A percentile compares a stretch with the other conserved stretches of the same genome.
Evolutionary conservation across 2,113 vertebrate species (phyloP).

Genomic region (Polypterus senegalus): DNA sequence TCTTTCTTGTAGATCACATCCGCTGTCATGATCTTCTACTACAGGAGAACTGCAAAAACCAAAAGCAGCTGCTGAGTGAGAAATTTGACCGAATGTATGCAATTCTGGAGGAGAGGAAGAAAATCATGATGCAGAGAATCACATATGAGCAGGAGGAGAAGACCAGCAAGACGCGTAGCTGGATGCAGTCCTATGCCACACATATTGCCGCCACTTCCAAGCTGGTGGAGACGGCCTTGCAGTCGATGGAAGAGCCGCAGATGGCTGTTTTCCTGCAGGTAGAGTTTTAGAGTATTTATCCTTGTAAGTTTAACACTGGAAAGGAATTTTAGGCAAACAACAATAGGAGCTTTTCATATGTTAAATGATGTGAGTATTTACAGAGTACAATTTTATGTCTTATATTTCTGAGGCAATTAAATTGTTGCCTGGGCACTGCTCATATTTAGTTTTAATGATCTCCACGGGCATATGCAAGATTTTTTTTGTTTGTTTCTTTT

Average conservation of each 20-base stretch:
- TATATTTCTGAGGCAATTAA: too few species aligned
- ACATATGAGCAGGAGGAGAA: constrained; percentile 51
- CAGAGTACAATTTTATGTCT: too few species aligned
- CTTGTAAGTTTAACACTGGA: too few species aligned
- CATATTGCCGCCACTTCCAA: constrained; percentile 41
- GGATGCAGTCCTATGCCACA: constrained; percentile 36
- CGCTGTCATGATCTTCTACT: not conserved
- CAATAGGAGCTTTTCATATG: too few species aligned
- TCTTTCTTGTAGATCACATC: too few species aligned
- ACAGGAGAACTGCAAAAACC: constrained; percentile 44
- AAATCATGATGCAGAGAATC: constrained; percentile 49
- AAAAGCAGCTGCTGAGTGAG: constrained; percentile 50
- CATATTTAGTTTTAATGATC: too few species aligned
- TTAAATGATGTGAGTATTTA: too few species aligned
- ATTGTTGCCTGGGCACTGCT: too few species aligned
- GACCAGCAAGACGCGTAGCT: constrained; percentile 22
- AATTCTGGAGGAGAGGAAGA: constrained; percentile 44
- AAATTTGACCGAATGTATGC: constrained; percentile 39
- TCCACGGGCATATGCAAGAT: too few species aligned
- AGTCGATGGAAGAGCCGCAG: constrained; percentile 50
- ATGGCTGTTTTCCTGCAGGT: constrained; percentile 57
- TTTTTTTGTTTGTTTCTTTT: too few species aligned
- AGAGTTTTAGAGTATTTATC: not conserved
- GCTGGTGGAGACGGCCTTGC: constrained; percentile 39
- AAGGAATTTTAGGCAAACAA: too few species aligned